phyloP scores from a whole-genome alignment of 2,797 vertebrate species.

The Amphiprion clarkii region DNA sequence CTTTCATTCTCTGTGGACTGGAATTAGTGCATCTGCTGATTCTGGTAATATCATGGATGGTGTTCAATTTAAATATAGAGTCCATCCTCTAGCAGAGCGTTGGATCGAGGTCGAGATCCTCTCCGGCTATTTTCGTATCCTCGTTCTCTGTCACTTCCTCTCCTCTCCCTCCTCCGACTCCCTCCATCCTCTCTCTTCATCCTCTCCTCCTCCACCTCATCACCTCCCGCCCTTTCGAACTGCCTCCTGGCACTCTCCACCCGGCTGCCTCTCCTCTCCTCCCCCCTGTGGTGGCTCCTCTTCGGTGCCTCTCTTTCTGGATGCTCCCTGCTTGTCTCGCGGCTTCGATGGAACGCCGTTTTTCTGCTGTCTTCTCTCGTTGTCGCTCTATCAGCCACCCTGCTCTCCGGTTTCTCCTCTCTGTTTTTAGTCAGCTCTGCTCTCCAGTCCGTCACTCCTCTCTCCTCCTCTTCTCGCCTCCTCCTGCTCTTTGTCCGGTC shows the following conservation, averaged over 20 bases:
- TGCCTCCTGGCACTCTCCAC: conserved; percentile 34
- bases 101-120: conserved; percentile 33
- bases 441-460: conserved; percentile 44
- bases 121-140: conserved; percentile 20
- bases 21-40: no score
- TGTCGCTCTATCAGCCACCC: not conserved
- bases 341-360: conserved; percentile 2
- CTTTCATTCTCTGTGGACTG: no score
- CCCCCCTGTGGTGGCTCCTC: conserved; percentile 37
- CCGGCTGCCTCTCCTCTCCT: conserved; percentile 10
- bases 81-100: conserved; percentile 49
- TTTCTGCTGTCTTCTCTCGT: not conserved
- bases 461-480: conserved; percentile 35
- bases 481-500: conserved; percentile 24
- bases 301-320: conserved; percentile 10
- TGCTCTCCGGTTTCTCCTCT: conserved; percentile 10
- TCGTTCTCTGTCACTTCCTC: conserved; percentile 30
- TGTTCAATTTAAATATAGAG: conserved; percentile 62
- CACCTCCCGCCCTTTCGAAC: conserved; percentile 39
- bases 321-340: not conserved
- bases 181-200: conserved; percentile 7
- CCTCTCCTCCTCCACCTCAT: not conserved
- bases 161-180: conserved; percentile 16
- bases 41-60: no score
- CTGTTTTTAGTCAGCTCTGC: conserved; percentile 26